A percentile compares a stretch with the other conserved stretches of the same genome.
Evolutionary conservation across 2,888 invertebrate genomes (phyloP).

Genomic region (Tholera decimalis): DNA sequence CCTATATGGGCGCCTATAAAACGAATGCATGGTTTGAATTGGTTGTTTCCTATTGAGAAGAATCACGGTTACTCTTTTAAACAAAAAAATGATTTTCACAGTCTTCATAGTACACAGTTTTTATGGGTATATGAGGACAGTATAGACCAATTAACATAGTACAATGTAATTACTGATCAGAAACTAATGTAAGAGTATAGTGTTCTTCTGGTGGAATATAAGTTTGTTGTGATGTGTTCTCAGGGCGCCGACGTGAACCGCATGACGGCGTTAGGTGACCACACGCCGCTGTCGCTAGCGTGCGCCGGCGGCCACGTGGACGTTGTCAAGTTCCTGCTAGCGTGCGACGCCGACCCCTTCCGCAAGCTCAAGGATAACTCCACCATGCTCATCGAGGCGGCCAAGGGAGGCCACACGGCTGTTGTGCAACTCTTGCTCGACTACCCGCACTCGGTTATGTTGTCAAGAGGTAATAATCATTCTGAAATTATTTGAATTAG

Average conservation of each 20-base stretch:
- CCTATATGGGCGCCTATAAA: too few species aligned
- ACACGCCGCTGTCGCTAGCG: constrained; percentile 98
- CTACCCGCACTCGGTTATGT: constrained; percentile 96
- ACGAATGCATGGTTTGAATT: too few species aligned
- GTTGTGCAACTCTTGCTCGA: constrained; percentile 98
- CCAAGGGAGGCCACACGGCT: constrained; percentile 99
- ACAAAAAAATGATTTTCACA: too few species aligned
- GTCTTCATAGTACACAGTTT: too few species aligned
- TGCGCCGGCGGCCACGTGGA: constrained; percentile 99
- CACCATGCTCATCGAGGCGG: constrained; percentile 99
- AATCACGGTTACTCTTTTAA: too few species aligned
- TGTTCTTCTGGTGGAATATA: too few species aligned
- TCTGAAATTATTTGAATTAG: neutral
- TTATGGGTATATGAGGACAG: too few species aligned
- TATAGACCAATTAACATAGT: too few species aligned
- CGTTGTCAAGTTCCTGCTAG: constrained; percentile 97
- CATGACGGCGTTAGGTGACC: constrained; percentile 98
- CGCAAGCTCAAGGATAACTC: constrained; percentile 99
- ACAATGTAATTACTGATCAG: too few species aligned
- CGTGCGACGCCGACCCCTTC: constrained; percentile 98
- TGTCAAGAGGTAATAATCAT: constrained; percentile 87
- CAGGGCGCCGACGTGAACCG: constrained; percentile 89
- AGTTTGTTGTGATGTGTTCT: neutral
- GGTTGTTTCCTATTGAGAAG: too few species aligned
- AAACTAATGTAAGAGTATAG: too few species aligned